Evolutionary conservation across 2,113 vertebrate genomes (phyloP), one percentile per base, ranked within the genome.

Genomic region (Cyanocitta stelleri): DNA sequence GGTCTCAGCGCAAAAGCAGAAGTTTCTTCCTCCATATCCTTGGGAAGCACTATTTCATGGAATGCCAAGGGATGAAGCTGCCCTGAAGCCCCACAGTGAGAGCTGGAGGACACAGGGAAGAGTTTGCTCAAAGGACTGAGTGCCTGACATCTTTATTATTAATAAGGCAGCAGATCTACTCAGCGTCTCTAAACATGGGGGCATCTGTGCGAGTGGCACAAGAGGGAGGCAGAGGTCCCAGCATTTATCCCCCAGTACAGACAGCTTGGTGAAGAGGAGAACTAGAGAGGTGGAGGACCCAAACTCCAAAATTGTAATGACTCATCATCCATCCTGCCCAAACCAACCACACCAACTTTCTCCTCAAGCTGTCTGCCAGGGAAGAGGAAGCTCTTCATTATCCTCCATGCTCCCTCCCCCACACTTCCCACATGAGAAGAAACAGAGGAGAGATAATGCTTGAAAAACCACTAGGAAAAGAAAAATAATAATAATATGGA

Each of bases 401-500:
- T 63, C 72, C 52, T 74, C 46, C 39, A 7, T 7, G 19, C 29
- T 81, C 73, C 56, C 76, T 62, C 67, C 67, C 54, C 37, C 69
- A 16, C 32, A 10, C 10, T 10, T n/a, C 78, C 58, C 0, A 0
- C 41, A 63, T 4, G 8, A 86, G 87, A 44, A 88, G 83, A 89
- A 96, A 95, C 72, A 94, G 90, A 87, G 81, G 69, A 72, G 87
- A 96, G 95, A 95, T 87, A 93, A 94, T 93, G 74, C 71, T 93
- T 83, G 77, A 89, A 90, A 96, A 96, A 66, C 1, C 67, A 83
- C 77, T 64, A 84, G 80, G 9, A 75, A 86, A 76, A 87, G 59
- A 30, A 76, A 82, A 62, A 81, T 26, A 48, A 39, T 43, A 30
- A 39, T 85, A 92, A 92, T 77, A 85, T 67, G 72, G 90, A 84